Conservation (phyloP, 2,888 invertebrate species). For the Hirtodrosophila alboralis region DNA sequence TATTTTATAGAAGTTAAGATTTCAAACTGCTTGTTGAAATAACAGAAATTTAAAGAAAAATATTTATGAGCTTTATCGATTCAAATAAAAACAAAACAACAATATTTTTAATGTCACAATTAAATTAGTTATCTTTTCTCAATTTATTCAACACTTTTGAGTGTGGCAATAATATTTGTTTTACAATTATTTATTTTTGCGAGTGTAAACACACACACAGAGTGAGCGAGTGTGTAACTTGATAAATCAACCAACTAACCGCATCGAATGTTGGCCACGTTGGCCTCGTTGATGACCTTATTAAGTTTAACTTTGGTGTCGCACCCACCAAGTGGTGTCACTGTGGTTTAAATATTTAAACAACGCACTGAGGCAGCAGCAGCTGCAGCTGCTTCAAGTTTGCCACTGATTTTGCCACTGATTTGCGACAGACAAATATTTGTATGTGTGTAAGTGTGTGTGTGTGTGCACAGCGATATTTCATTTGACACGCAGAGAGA, state of each 20-base stretch:
- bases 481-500: slow-evolving; percentile 70
- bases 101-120: too few species aligned
- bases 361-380: slow-evolving; percentile 32
- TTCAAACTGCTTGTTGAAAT: too few species aligned
- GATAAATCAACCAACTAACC: slow-evolving; percentile 73
- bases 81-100: too few species aligned
- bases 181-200: too few species aligned
- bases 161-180: too few species aligned
- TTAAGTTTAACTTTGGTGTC: slow-evolving; percentile 41
- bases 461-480: slow-evolving; percentile 65
- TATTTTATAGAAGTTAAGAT: too few species aligned
- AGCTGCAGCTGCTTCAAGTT: slow-evolving; percentile 23
- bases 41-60: too few species aligned
- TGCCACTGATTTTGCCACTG: slow-evolving; percentile 39
- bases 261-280: slow-evolving; percentile 48
- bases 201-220: background rate
- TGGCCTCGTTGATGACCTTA: slow-evolving; percentile 71
- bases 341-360: slow-evolving; percentile 68
- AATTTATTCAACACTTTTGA: too few species aligned
- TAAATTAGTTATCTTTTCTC: too few species aligned
- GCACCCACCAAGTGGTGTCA: slow-evolving; percentile 16
- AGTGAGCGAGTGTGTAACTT: slow-evolving; percentile 40
- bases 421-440: slow-evolving; percentile 69
- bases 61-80: too few species aligned
- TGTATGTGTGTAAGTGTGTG: too few species aligned